phyloP scores from a whole-genome alignment of 1,140 invertebrate species.

The Hesperophylax magnus region DNA sequence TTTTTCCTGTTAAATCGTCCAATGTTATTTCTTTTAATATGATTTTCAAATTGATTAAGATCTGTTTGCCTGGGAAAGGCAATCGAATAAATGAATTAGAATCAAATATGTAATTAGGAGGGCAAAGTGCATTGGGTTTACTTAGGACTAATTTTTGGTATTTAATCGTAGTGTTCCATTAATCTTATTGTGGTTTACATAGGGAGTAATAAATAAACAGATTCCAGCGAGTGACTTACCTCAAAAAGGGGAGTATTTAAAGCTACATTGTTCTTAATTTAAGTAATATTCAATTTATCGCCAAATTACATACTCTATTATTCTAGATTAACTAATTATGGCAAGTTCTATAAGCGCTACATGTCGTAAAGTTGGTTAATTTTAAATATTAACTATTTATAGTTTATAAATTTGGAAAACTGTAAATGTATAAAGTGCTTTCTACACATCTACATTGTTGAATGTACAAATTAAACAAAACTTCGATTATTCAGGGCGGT shows the following conservation, averaged over 20 bases:
- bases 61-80: no score
- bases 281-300: conserved; percentile 5
- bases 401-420: conserved; percentile 49
- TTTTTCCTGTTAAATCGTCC: no score
- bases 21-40: no score
- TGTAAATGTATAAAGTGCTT: conserved; percentile 49
- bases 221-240: conserved; percentile 21
- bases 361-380: conserved; percentile 9
- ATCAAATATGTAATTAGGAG: background rate
- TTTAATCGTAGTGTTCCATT: background rate
- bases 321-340: conserved; percentile 32
- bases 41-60: no score
- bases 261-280: conserved; percentile 22
- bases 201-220: conserved; percentile 5
- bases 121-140: background rate
- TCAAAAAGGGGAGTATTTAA: conserved; percentile 34
- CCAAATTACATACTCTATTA: background rate
- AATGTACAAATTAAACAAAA: no score
- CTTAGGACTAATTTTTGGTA: conserved; percentile 25
- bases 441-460: conserved; percentile 3
- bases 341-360: conserved; percentile 40
- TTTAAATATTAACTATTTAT: conserved; percentile 40
- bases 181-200: conserved; percentile 8
- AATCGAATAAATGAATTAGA: no score
- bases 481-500: no score